phyloP scores from a whole-genome alignment of 2,888 invertebrate species.

The Masnerella sp. region DNA sequence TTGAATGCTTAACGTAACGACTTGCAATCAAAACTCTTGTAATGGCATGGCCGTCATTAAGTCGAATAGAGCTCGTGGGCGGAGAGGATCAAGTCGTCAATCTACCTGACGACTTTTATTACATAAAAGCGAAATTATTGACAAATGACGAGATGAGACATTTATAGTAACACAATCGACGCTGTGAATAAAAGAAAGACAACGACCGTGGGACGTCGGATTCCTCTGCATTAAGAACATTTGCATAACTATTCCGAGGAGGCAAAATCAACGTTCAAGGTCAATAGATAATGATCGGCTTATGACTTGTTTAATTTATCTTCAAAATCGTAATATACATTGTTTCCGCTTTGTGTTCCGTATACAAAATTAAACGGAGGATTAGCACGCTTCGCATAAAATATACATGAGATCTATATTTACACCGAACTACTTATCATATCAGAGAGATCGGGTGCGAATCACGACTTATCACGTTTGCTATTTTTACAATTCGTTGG shows the following conservation, averaged over 20 bases:
- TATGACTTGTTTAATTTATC: conserved; percentile 15
- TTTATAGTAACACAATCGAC: conserved; percentile 15
- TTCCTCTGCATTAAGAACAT: conserved; percentile 1
- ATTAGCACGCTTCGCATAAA: conserved; percentile 4
- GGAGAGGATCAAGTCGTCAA: conserved; percentile 44
- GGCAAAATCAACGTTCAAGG: conserved; percentile 23
- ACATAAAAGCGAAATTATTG: conserved; percentile 27
- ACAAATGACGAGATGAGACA: conserved; percentile 35
- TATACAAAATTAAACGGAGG: conserved; percentile 11
- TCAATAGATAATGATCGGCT: conserved; percentile 9
- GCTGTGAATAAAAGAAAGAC: conserved; percentile 15
- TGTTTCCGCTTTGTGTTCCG: conserved; percentile 9
- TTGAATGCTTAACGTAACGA: conserved; percentile 68
- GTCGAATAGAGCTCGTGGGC: conserved; percentile 55
- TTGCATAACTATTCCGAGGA: conserved; percentile 15
- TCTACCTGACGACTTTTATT: conserved; percentile 32
- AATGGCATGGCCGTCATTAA: conserved; percentile 68
- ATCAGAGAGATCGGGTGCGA: conserved; percentile 42
- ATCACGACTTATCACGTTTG: conserved; percentile 31
- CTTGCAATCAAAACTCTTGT: conserved; percentile 73
- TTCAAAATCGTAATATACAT: conserved; percentile 10
- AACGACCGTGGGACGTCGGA: conserved; percentile 21
- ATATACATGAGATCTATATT: conserved; percentile 37
- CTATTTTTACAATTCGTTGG: conserved; percentile 38
- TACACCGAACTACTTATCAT: conserved; percentile 27